Conservation (phyloP, 2,113 vertebrate genomes). For the Pterophyllum scalare region DNA sequence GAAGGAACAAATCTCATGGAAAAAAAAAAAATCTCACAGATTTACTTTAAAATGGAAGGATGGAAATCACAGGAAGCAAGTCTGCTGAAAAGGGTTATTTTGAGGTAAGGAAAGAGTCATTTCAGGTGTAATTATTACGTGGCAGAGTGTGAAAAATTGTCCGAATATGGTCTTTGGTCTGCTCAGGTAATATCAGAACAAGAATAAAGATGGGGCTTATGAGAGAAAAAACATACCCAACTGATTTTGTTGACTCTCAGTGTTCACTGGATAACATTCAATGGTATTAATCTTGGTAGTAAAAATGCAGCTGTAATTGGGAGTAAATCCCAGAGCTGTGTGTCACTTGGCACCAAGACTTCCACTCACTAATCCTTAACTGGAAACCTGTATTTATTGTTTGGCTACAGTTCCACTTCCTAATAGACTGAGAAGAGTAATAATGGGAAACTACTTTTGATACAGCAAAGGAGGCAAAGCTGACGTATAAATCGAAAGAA, state of each 20-base stretch:
- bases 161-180: background rate
- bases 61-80: background rate
- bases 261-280: background rate
- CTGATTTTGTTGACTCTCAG: background rate
- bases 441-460: background rate
- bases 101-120: background rate
- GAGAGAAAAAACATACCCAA: background rate
- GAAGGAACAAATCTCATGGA: background rate
- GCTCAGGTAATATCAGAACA: background rate
- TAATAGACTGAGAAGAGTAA: background rate
- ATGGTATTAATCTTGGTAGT: background rate
- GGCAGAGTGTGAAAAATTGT: background rate
- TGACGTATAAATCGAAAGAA: background rate
- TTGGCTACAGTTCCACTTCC: conserved; percentile 15
- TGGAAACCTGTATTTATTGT: conserved; percentile 7
- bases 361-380: conserved; percentile 10
- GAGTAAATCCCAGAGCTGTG: background rate
- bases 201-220: background rate
- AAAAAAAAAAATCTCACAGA: background rate
- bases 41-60: background rate
- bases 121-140: conserved; percentile 4
- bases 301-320: background rate
- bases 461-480: background rate
- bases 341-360: background rate
- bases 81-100: background rate